Base-by-base conservation (phyloP, 2,797 vertebrate genomes). In the Rachycentron canadum region DNA sequence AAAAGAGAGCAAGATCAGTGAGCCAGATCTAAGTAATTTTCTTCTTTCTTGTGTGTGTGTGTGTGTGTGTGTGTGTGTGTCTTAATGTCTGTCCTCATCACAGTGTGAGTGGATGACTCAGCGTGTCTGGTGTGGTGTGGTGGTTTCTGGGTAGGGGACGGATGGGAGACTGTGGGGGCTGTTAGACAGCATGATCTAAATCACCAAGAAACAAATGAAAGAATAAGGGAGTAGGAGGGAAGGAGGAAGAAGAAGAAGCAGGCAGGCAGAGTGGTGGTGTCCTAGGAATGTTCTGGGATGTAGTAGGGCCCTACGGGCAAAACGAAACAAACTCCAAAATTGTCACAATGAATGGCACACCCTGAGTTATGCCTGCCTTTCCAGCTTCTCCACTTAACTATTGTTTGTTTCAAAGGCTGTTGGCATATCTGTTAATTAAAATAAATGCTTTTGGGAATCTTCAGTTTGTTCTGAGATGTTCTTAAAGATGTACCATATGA, bases 211-310 rank as follows among this genome's bases (percentile, higher is more conserved):
- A 78, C 59, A 73, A 84, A 84, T 71, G 28, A 86, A 79, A 86
- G 69, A 78, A 76, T 86, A 26, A 62, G n/a, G 17, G 55, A 78
- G 66, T 50, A 58, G 78, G 70, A 75, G 72, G 23, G 23, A 57
- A 62, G 73, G 73, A 69, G 41, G 60, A 17, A 16, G 34, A 53
- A 23, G 43, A 50, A 68, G 58, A 79, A 19, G 49, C 66, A 59
- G 58, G 17, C 8, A 81, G 71, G 57, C 78, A 78, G 86, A 73
- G 85, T 79, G 74, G 84, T 83, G 86, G 82, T 32, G 59, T 69
- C 61, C 43, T 7, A 85, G 83, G 91, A 92, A 93, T 89, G 88
- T 87, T 85, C 59, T 73, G 85, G 76, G 83, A 84, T 89, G 85
- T 75, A 75, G 76, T 49, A 30, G 36, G 26, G 83, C 88, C 86